Evolutionary conservation across 2,888 invertebrate species (phyloP).

Genomic region (Nomada lathburiana): DNA sequence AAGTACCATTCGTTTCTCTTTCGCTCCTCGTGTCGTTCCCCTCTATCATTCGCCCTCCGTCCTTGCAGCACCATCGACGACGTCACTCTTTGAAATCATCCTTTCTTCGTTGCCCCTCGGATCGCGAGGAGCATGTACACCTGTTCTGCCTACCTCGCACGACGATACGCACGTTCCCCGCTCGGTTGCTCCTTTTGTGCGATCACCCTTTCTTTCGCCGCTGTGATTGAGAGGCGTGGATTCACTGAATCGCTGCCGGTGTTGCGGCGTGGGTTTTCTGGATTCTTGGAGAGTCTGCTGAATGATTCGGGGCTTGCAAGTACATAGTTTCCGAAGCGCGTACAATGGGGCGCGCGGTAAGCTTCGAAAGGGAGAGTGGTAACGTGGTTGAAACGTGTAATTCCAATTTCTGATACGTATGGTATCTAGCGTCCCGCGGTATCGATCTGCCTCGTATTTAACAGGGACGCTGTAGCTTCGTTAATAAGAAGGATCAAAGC

Average conservation of each 20-base stretch:
- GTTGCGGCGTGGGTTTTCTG: not conserved
- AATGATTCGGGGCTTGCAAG: too few species aligned
- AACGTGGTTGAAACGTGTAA: too few species aligned
- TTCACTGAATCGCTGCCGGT: conserved; percentile 5
- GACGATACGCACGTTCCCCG: not conserved
- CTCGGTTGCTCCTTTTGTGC: conserved; percentile 23
- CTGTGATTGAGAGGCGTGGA: not conserved
- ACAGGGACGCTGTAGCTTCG: not conserved
- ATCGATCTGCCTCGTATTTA: too few species aligned
- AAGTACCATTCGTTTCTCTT: conserved; percentile 62
- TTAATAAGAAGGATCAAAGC: conserved; percentile 11
- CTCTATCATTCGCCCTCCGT: not conserved
- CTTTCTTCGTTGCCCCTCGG: conserved; percentile 1
- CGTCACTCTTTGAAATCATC: conserved; percentile 22
- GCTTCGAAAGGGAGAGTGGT: too few species aligned
- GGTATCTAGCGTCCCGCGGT: too few species aligned
- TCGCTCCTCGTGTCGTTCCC: conserved; percentile 20
- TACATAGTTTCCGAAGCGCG: too few species aligned
- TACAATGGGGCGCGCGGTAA: too few species aligned
- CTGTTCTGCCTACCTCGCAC: conserved; percentile 23
- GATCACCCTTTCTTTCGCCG: conserved; percentile 24
- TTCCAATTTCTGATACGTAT: too few species aligned
- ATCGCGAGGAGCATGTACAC: conserved; percentile 5
- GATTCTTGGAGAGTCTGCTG: not conserved
- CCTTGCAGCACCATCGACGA: not conserved